Evolutionary conservation across 2,888 invertebrate genomes (phyloP), one percentile per base, ranked within the genome.

Genomic region (Lacanobia wlatinum): DNA sequence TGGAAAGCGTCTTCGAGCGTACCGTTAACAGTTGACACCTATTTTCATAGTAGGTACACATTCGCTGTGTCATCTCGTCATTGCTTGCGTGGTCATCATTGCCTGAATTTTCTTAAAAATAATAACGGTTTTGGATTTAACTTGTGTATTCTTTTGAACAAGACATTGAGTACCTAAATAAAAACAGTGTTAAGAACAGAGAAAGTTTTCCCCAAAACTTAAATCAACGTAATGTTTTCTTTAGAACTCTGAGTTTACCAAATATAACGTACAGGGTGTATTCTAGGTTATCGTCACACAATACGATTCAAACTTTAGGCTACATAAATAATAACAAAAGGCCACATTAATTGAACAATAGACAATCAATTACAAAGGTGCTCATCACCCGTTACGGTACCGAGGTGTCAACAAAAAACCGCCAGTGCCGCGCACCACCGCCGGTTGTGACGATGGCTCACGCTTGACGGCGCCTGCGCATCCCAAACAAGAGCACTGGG

Each of bases 401-500:
- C 21, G n/a, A 48, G 34, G 28, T 21, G 23, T 21, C 7, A 18
- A 55, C 46, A 68, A 68, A 75, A 64, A 76, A 50, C 16, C 18
- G 48, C 21, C 52, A 61, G 28, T 16, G 72, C 23, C 38, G 43
- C 38, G 56, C n/a, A 9, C 28, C 28, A 3, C 28, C 28, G 28
- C 55, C 10, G 18, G 8, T 60, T 43, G 38, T 40, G 50, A 34
- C 50, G 46, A 7, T 28, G 59, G 4, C 23, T 58, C 68, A 63
- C 59, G 70, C 70, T 69, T 64, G 56, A 23, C 60, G 48, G 71
- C 78, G 59, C 78, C 43, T 48, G 55, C 53, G 60, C 78, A 77
- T 76, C 70, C 38, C 21, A 28, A 77, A 76, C 38, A 46, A 69
- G 69, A 69, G 55, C 61, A 65, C 52, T 82, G 69, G 83, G 83